Base-by-base conservation (phyloP, 37 sponge, comb jelly and placozoan genomes). In the Lycopodina hypogea region DNA sequence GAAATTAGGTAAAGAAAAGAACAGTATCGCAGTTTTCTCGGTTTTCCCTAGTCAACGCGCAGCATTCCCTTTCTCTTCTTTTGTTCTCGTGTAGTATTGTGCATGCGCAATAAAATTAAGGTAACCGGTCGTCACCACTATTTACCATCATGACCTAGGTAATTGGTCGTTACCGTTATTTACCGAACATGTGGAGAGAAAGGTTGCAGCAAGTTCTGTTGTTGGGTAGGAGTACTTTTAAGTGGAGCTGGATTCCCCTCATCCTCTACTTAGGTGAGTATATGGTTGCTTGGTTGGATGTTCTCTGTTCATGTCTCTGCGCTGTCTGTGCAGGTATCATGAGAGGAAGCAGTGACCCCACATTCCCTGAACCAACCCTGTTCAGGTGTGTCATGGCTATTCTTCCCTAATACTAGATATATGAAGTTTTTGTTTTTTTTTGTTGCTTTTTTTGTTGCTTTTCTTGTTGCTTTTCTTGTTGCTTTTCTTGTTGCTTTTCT, bases 211-310 rank as follows among this genome's bases (percentile, higher is more conserved):
- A 79, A n/a, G 86, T 86, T 18, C n/a, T 86, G 17, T n/a, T 79
- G 26, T 68, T 32, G 48, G 64, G 63, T 19, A 68, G 78, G 23
- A 61, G 58, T 1, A 53, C 50, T 0, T 72, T 81, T 68, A 87
- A 87, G 62, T 87, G 88, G 88, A 45, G 78, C 17, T 87, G 88
- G 88, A 87, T 87, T 0, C 88, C 88, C 34, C 39, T 87, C 26
- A 81, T 87, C 40, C 67, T 87, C 45, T 87, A 76, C 40, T 64
- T 87, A 21, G 88, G 88, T 87, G 72, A 78, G 72, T 19, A 9
- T n/a, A 53, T n/a, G 15, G 56, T 26, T n/a, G 14, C 26, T 26
- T 28, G 48, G 48, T 30, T 64, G 42, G 28, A 17, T 56, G 7
- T 37, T 40, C 64, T 42, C 4, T 62, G 42, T 17, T 75, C 2